phyloP scores from a whole-genome alignment of 2,797 vertebrate species.

The Acipenser ruthenus region DNA sequence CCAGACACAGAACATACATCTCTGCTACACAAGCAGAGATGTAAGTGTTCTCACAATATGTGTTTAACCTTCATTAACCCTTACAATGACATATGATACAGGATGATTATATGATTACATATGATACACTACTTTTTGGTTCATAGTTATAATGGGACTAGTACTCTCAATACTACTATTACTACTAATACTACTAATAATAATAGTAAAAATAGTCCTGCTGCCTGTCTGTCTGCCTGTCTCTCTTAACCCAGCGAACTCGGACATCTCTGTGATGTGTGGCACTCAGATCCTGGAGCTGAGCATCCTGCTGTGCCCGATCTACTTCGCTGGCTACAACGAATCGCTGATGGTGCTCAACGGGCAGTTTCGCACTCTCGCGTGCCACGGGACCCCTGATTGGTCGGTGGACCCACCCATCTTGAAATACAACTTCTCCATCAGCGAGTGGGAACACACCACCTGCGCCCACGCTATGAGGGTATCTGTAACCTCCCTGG shows the following conservation, averaged over 20 bases:
- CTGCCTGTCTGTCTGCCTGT: not conserved
- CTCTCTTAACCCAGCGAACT: slow-evolving; percentile 36
- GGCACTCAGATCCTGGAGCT: slow-evolving; percentile 47
- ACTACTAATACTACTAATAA: too few relatives aligned
- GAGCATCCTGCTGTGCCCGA: slow-evolving; percentile 51
- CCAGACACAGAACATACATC: too few relatives aligned
- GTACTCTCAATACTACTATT: too few relatives aligned
- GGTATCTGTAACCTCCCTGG: slow-evolving; percentile 26
- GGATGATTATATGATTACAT: too few relatives aligned
- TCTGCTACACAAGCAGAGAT: too few relatives aligned
- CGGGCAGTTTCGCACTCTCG: slow-evolving; percentile 28
- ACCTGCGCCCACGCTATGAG: slow-evolving; percentile 37
- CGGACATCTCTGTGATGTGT: slow-evolving; percentile 50
- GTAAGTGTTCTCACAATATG: too few relatives aligned
- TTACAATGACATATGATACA: too few relatives aligned
- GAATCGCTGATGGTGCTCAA: slow-evolving; percentile 58
- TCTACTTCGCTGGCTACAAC: slow-evolving; percentile 54
- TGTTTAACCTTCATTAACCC: too few relatives aligned
- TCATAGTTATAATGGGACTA: too few relatives aligned
- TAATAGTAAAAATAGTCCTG: not conserved
- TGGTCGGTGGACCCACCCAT: slow-evolving; percentile 37
- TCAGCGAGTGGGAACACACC: slow-evolving; percentile 34
- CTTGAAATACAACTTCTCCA: slow-evolving; percentile 45
- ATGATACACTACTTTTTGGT: too few relatives aligned
- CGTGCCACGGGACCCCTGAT: slow-evolving; percentile 46